These are phyloP conservation scores for Balearica regulorum DNA, from an alignment of 2,797 vertebrate species.

Conservation along the genomic window DNA sequence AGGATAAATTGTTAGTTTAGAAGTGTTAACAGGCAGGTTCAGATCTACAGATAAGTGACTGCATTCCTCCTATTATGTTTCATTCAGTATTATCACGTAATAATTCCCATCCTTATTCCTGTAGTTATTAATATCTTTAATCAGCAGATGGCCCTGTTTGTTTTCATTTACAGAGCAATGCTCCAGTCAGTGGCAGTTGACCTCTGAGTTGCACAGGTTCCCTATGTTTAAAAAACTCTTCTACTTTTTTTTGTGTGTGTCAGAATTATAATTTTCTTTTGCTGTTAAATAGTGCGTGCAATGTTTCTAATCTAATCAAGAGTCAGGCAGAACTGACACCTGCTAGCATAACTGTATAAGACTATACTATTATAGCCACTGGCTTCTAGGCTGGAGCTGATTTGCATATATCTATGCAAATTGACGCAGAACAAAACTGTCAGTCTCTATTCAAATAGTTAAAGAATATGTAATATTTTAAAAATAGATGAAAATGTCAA, in stretches of 20 bases:
- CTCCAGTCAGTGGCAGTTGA: not conserved
- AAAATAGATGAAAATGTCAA: not conserved
- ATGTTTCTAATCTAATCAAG: not conserved
- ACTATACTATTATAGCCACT: not conserved
- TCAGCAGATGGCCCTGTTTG: not conserved
- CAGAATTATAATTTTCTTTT: not conserved
- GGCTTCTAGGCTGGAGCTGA: not conserved
- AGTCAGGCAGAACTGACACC: not conserved
- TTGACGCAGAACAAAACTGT: no score
- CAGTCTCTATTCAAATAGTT: not conserved
- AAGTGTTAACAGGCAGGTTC: not conserved
- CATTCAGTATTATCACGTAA: not conserved
- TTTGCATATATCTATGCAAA: not conserved
- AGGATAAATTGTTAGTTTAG: not conserved
- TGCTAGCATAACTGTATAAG: not conserved
- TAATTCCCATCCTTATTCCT: not conserved
- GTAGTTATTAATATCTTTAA: not conserved
- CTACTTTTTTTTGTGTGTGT: not conserved
- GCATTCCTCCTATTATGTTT: not conserved
- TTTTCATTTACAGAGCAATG: not conserved
- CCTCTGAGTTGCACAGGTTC: not conserved
- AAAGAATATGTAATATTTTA: not conserved
- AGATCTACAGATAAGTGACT: not conserved
- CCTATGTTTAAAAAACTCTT: not conserved
- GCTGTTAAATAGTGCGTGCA: not conserved